Conservation (phyloP, 2,888 invertebrate genomes). For the Gortyna flavago region DNA sequence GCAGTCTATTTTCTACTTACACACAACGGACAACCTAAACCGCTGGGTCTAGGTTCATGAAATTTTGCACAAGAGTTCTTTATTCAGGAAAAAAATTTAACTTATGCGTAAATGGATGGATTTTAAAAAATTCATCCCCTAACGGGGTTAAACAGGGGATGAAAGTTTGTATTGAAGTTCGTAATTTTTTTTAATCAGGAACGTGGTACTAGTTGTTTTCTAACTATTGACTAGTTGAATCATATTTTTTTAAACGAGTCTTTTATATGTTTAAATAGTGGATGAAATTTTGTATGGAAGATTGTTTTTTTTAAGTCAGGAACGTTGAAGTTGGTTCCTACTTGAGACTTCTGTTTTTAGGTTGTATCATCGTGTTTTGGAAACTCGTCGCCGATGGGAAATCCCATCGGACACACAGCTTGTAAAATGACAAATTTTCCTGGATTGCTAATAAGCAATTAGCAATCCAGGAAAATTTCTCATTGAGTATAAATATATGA, state of each 20-base stretch:
- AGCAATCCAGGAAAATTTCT: slow-evolving; percentile 1
- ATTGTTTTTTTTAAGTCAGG: not conserved
- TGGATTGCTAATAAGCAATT: not conserved
- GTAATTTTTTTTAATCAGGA: not conserved
- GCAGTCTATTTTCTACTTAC: not conserved
- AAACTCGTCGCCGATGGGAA: not conserved
- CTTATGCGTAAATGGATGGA: too few relatives aligned
- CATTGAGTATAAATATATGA: slow-evolving; percentile 1
- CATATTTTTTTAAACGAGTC: too few relatives aligned
- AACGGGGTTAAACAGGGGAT: not conserved
- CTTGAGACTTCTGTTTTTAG: not conserved
- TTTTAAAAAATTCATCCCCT: too few relatives aligned
- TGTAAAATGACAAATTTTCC: slow-evolving; percentile 10
- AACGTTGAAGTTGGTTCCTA: not conserved
- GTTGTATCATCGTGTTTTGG: too few relatives aligned
- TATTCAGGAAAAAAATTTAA: not conserved
- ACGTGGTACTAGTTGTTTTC: too few relatives aligned
- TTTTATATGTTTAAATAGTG: too few relatives aligned
- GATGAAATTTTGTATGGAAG: not conserved
- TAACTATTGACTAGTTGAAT: too few relatives aligned
- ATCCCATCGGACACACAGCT: not conserved
- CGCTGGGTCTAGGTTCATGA: not conserved
- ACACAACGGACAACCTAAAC: not conserved
- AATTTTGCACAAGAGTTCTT: too few relatives aligned
- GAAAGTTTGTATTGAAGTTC: not conserved